Evolutionary conservation across 2,113 vertebrate genomes (phyloP).

Genomic region (Glareola pratincola): DNA sequence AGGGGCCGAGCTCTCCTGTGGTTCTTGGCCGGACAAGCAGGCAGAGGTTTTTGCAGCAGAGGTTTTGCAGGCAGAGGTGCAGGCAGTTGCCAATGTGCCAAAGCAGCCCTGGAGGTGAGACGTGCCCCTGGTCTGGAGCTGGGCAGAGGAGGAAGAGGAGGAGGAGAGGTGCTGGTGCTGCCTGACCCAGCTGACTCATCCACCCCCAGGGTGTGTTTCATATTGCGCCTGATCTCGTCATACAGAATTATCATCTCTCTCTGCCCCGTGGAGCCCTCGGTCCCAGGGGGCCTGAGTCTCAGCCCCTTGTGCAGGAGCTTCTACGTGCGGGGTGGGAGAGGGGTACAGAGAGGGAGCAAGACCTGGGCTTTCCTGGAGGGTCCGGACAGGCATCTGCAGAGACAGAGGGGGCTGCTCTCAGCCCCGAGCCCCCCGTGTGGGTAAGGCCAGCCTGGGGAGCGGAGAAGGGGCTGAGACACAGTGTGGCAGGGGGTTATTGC

Average conservation of each 20-base stretch:
- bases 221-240: not conserved
- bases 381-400: not conserved
- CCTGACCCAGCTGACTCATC: not conserved
- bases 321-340: not conserved
- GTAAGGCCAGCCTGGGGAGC: not conserved
- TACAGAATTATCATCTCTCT: not conserved
- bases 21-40: not conserved
- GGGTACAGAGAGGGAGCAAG: not conserved
- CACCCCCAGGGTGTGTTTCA: not conserved
- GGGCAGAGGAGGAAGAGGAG: not conserved
- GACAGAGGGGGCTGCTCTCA: rapidly evolving
- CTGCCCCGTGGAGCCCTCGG: rapidly evolving
- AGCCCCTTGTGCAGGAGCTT: not conserved
- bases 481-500: not conserved
- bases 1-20: not conserved
- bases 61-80: not conserved
- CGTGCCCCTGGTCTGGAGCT: not conserved
- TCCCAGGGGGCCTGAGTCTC: rapidly evolving
- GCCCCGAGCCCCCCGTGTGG: not conserved
- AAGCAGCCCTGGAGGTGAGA: not conserved
- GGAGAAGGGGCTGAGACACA: not conserved
- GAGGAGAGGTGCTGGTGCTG: not conserved
- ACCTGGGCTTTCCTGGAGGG: not conserved
- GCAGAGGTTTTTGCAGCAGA: not conserved
- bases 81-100: not conserved